Evolutionary conservation across 1,140 invertebrate species (phyloP), one percentile per base, ranked within the genome.

Genomic region (Papilio glaucus): DNA sequence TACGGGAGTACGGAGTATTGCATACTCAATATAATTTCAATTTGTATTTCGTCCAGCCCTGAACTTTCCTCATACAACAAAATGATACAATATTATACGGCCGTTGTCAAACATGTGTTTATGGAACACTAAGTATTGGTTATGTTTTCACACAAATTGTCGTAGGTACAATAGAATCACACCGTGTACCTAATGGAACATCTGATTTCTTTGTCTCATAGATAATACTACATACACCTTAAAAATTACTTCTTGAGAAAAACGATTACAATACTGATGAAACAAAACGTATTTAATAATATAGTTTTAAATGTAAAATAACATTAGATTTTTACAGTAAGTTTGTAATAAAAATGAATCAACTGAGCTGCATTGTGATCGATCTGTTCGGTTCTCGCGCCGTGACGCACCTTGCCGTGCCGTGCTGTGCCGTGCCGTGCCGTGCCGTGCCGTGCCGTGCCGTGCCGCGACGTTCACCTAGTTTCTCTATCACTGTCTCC

Each of bases 301-400:
- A 83, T 89, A 90, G 83, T 82, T 72, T 87, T 84, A 90, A 33
- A 87, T 83, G 78, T 91, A 88, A 85, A 77, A 83, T 92, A 89
- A 85, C 79, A 74, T 85, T 90, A 91, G 89, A 90, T 90, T 91
- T 90, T 88, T 91, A 92, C 83, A 88, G 79, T 90, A 89, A 89
- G 86, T 92, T 90, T 65, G 78, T 77, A 75, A 81, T 79, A 79
- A 84, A 85, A 77, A 85, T 73, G 83, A 89, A 89, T 90, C 88
- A 91, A 89, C 89, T 89, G 86, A 91, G 88, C 88, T 91, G 82
- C 85, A 91, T 89, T 89, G 89, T 90, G 89, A 90, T 90, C 78
- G 83, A 90, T 74, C 80, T 78, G 81, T 85, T 85, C 74, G 76
- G 65, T 70, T 72, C 71, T 37, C 70, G 45, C n/a, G n/a, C n/a